Conservation (phyloP, 2,797 vertebrate genomes). For the Sebastes miniatus region DNA sequence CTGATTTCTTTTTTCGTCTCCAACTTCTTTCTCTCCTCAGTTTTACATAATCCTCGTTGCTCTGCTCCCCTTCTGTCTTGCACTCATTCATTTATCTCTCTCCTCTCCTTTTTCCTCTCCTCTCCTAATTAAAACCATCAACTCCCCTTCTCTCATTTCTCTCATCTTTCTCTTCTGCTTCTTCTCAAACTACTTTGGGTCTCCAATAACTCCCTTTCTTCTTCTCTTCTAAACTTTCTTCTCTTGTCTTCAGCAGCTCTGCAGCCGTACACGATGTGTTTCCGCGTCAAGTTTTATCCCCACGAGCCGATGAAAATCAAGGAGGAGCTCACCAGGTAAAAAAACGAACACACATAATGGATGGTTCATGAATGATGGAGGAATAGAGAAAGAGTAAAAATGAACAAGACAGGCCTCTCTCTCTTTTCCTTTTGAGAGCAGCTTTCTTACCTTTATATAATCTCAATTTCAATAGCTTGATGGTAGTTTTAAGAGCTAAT, state of each 20-base stretch:
- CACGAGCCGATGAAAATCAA: conserved; percentile 98
- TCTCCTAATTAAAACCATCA: neutral
- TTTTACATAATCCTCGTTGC: conserved; percentile 15
- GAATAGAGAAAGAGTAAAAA: neutral
- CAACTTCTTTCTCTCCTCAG: conserved; percentile 36
- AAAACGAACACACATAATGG: neutral
- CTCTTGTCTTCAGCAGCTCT: conserved; percentile 89
- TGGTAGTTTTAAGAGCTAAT: neutral
- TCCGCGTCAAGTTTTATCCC: conserved; percentile 99
- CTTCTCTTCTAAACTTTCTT: neutral
- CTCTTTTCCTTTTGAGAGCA: neutral
- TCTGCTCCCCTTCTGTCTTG: conserved; percentile 1
- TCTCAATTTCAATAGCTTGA: neutral
- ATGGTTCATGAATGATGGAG: neutral
- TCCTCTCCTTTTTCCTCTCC: neutral
- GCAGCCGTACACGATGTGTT: conserved; percentile 98
- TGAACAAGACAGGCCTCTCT: neutral
- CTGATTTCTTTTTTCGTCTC: conserved; percentile 28
- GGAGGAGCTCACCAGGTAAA: conserved; percentile 98
- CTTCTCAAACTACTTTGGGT: neutral
- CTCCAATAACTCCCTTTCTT: neutral
- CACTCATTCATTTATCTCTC: neutral
- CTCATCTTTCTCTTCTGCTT: neutral
- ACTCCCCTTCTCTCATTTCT: neutral
- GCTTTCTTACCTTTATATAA: neutral